Evolutionary conservation across 2,888 invertebrate genomes (phyloP).

Genomic region (Tenthredo amoena): DNA sequence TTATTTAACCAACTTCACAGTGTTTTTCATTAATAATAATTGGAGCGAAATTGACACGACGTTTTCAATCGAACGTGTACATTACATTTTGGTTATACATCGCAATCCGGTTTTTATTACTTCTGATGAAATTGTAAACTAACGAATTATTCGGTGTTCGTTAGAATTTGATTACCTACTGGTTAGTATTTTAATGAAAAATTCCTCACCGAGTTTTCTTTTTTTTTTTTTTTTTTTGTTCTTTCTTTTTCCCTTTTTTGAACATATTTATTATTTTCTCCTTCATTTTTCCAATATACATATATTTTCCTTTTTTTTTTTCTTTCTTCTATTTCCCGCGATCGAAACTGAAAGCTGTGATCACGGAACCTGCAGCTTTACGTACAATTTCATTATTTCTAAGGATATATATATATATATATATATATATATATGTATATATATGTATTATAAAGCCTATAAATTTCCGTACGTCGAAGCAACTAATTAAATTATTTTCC

Average conservation of each 20-base stretch:
- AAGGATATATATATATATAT: too few species aligned
- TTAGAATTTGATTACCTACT: background rate
- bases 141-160: background rate
- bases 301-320: background rate
- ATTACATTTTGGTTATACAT: background rate
- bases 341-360: background rate
- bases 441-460: too few species aligned
- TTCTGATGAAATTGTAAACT: background rate
- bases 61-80: background rate
- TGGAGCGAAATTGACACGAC: background rate
- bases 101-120: background rate
- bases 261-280: background rate
- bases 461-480: background rate
- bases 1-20: background rate
- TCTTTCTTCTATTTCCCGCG: too few species aligned
- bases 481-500: conserved; percentile 61
- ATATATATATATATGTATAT: too few species aligned
- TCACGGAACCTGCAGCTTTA: background rate
- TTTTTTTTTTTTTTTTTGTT: background rate
- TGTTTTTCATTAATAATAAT: conserved; percentile 3
- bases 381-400: background rate
- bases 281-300: background rate
- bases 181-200: background rate
- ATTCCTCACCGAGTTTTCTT: background rate
- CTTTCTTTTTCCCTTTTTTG: too few species aligned